A percentile compares a stretch with the other conserved stretches of the same genome.
These are phyloP conservation scores for Pagetopsis macropterus DNA, from an alignment of 2,797 vertebrate genomes.

Conservation along the genomic window DNA sequence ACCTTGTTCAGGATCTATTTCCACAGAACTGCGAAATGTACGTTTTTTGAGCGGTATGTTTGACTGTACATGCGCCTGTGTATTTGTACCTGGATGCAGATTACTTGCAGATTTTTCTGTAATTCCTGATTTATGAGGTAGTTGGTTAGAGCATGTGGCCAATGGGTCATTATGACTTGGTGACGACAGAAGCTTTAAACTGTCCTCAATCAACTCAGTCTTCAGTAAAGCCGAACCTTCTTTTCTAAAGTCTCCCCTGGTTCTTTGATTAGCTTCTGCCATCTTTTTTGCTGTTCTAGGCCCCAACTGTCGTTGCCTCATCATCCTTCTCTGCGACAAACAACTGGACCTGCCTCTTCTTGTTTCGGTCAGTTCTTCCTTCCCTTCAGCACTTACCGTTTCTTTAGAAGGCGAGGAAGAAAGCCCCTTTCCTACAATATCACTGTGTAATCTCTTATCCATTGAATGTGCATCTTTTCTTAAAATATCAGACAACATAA, in stretches of 20 bases:
- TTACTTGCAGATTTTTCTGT: slow-evolving; percentile 50
- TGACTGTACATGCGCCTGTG: slow-evolving; percentile 78
- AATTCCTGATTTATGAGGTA: slow-evolving; percentile 64
- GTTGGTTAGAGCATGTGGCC: slow-evolving; percentile 52
- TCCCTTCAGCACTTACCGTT: slow-evolving; percentile 24
- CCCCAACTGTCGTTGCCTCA: slow-evolving; percentile 42
- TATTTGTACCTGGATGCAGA: slow-evolving; percentile 59
- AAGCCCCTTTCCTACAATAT: slow-evolving; percentile 22
- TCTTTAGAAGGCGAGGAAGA: slow-evolving; percentile 34
- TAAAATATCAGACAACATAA: slow-evolving; percentile 81
- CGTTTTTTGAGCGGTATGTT: slow-evolving; percentile 88
- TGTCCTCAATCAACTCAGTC: slow-evolving; percentile 29
- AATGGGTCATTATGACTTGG: slow-evolving; percentile 30
- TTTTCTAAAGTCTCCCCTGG: slow-evolving; percentile 35
- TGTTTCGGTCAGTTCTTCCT: slow-evolving; percentile 29
- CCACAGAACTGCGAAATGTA: slow-evolving; percentile 82
- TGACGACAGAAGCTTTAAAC: slow-evolving; percentile 28
- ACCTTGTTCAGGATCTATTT: slow-evolving; percentile 70
- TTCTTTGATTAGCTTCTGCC: slow-evolving; percentile 41
- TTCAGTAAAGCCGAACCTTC: slow-evolving; percentile 14
- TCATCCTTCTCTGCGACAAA: slow-evolving; percentile 22
- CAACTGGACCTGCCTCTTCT: slow-evolving; percentile 35
- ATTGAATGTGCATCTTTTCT: slow-evolving; percentile 61
- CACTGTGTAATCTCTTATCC: slow-evolving; percentile 42
- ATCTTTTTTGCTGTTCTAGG: slow-evolving; percentile 54